A percentile compares a stretch with the other conserved stretches of the same genome.
Evolutionary conservation across 2,113 vertebrate species (phyloP).

Genomic region (Genyomyrus donnyi): DNA sequence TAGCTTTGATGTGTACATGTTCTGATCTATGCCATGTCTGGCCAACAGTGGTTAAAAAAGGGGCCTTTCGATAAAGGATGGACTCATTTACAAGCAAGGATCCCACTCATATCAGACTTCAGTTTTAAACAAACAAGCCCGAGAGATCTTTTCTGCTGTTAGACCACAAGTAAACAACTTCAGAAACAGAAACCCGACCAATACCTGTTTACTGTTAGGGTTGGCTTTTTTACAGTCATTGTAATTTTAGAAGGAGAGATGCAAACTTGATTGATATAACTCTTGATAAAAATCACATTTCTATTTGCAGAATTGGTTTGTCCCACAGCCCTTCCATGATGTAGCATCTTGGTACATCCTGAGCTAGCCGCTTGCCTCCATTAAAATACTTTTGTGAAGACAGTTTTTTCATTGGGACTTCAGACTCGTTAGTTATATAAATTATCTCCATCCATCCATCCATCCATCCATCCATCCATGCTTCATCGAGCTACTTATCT

Average conservation of each 20-base stretch:
- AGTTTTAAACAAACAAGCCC: background rate
- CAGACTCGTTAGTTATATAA: background rate
- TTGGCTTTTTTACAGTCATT: background rate
- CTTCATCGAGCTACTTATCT: background rate
- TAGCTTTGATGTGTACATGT: background rate
- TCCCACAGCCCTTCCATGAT: background rate
- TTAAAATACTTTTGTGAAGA: background rate
- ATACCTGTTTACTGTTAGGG: background rate
- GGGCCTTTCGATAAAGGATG: background rate
- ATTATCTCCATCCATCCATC: background rate
- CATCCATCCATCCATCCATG: background rate
- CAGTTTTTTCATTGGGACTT: background rate
- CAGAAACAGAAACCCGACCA: background rate
- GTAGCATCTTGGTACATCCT: background rate
- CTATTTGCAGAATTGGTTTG: background rate
- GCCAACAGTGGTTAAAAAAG: background rate
- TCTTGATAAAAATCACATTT: background rate
- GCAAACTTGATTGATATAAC: background rate
- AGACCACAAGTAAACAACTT: constrained; percentile 5
- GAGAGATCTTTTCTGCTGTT: background rate
- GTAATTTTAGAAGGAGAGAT: background rate
- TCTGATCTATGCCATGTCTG: background rate
- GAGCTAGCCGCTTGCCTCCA: background rate
- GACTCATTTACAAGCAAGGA: constrained; percentile 4
- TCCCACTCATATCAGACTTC: constrained; percentile 11